Evolutionary conservation across 2,113 vertebrate genomes (phyloP).

Genomic region (Oreochromis spilurus): DNA sequence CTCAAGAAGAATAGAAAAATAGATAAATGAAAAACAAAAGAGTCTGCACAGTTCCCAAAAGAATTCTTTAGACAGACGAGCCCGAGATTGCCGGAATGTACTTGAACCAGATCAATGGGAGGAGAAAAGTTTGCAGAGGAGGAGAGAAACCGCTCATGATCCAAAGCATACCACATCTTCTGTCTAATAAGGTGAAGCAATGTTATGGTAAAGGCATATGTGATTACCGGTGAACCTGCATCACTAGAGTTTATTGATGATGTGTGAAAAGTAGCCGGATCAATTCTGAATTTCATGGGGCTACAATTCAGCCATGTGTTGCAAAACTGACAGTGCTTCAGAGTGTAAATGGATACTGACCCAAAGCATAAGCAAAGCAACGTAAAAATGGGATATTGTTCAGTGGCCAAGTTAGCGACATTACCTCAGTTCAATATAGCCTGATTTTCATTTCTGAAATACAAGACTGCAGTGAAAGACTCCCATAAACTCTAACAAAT

Average conservation of each 20-base stretch:
- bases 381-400: neutral
- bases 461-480: neutral
- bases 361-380: neutral
- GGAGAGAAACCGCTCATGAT: neutral
- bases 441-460: neutral
- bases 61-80: neutral
- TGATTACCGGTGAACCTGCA: neutral
- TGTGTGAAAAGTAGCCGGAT: neutral
- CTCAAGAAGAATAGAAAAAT: neutral
- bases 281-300: neutral
- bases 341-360: neutral
- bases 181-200: neutral
- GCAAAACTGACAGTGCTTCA: neutral
- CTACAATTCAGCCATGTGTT: neutral
- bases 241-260: neutral
- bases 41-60: neutral
- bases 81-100: neutral
- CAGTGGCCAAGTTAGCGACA: neutral
- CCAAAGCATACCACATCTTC: neutral
- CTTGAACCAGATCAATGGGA: neutral
- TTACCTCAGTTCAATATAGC: neutral
- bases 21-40: neutral
- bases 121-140: neutral
- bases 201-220: neutral
- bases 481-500: neutral